These are phyloP conservation scores for Leistus spinibarbis DNA, from an alignment of 2,888 invertebrate species.

Conservation along the genomic window DNA sequence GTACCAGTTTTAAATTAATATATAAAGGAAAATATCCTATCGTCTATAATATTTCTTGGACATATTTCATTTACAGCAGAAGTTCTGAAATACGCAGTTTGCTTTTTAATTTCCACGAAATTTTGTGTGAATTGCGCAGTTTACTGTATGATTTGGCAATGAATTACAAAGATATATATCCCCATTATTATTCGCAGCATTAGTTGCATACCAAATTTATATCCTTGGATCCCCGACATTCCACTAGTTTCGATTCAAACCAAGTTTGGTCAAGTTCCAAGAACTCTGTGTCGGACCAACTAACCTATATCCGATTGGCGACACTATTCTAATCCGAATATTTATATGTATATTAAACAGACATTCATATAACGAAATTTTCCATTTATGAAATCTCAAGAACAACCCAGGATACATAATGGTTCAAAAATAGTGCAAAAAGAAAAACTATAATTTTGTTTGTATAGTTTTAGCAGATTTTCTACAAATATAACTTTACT, in stretches of 20 bases:
- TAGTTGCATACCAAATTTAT: neutral
- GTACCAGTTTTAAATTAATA: neutral
- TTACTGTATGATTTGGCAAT: neutral
- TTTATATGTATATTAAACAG: slow-evolving; percentile 8
- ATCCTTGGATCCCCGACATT: neutral
- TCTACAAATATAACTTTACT: too few relatives aligned
- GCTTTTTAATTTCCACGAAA: neutral
- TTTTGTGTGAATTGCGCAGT: neutral
- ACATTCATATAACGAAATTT: too few relatives aligned
- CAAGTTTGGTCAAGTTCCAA: neutral
- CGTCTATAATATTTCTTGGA: neutral
- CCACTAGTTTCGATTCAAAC: neutral
- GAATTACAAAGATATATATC: neutral
- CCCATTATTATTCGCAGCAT: neutral
- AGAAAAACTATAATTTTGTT: too few relatives aligned
- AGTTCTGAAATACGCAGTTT: neutral
- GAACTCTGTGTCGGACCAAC: neutral
- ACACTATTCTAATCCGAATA: too few relatives aligned
- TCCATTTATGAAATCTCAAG: too few relatives aligned
- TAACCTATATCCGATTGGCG: neutral
- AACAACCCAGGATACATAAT: too few relatives aligned
- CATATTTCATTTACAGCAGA: neutral
- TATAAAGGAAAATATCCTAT: neutral
- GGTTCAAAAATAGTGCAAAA: too few relatives aligned
- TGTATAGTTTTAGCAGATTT: too few relatives aligned